These are phyloP conservation scores for Watsonalla binaria DNA, from an alignment of 2,888 invertebrate species.

Conservation along the genomic window DNA sequence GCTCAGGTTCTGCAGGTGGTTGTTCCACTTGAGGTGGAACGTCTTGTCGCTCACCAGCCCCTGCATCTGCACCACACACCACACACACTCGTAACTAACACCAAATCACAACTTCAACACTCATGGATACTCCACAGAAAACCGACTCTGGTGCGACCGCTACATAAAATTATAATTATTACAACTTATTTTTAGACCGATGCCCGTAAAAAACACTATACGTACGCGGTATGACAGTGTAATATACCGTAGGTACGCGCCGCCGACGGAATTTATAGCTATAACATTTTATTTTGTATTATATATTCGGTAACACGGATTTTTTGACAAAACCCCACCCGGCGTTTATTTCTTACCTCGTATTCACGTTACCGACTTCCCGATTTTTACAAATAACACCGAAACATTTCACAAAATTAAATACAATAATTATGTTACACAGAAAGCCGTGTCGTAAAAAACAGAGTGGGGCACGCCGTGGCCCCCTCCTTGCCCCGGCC, in stretches of 20 bases:
- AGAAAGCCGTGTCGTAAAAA: constrained; percentile 80
- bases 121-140: constrained; percentile 70
- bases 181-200: constrained; percentile 80
- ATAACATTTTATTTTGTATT: constrained; percentile 69
- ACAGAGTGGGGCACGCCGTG: constrained; percentile 79
- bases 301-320: constrained; percentile 46
- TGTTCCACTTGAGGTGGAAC: constrained; percentile 85
- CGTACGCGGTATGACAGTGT: constrained; percentile 79
- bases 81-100: constrained; percentile 62
- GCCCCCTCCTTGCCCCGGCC: constrained; percentile 77
- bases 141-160: constrained; percentile 73
- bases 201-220: constrained; percentile 80
- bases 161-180: constrained; percentile 80
- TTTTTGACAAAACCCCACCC: constrained; percentile 55
- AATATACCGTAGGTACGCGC: constrained; percentile 76
- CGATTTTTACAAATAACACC: constrained; percentile 75
- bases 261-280: constrained; percentile 74
- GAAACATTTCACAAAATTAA: constrained; percentile 79
- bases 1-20: constrained; percentile 85
- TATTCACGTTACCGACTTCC: constrained; percentile 67
- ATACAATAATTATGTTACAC: constrained; percentile 79
- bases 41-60: constrained; percentile 81
- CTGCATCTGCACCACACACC: constrained; percentile 72
- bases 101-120: constrained; percentile 57
- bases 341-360: constrained; percentile 66